Base-by-base conservation (phyloP, 2,113 vertebrate genomes). In the Ancistrus triradiatus region DNA sequence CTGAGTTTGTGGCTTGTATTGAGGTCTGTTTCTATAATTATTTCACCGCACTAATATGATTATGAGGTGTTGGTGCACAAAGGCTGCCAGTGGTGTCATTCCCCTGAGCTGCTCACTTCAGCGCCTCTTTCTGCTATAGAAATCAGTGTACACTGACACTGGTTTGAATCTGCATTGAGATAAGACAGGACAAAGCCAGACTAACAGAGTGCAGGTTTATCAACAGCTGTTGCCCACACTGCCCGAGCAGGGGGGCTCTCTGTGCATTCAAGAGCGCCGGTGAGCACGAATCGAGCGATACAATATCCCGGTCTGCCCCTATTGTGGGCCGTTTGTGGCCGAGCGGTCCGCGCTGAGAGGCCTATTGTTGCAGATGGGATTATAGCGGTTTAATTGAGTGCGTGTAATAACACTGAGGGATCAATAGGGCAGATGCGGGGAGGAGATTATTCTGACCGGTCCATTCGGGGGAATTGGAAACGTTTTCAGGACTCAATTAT, bases 381-480 rank as follows among this genome's bases (percentile, higher is more conserved):
- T 90, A 91, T 91, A 78, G 78, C 81, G 83, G 88, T 84, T 93
- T 93, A 93, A 95, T 94, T 92, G 91, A 93, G 90, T 92, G 91
- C 89, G 85, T 46, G 87, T 90, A 90, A 91, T 90, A 88, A 90
- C 63, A 83, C 73, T 80, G 85, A 25, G 82, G 78, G 70, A 85
- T 76, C 78, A 87, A 87, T 79, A 57, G 86, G 91, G 90, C 93
- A 95, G 92, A 94, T 95, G 92, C 89, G 88, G 82, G 31, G 85
- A 87, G 88, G 90, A 91, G 91, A 89, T 86, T 84, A 84, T 78
- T 77, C 81, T 40, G 1, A 74, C 77, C n/a, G 33, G 48, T 78
- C 74, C 77, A 80, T 79, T 84, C 81, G 81, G 85, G 85, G 84
- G 90, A 89, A 92, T 89, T 91, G 89, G 89, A 87, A 92, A 91